Base-by-base conservation (phyloP, 2,113 vertebrate genomes). In the Apistogramma diplotaenia region DNA sequence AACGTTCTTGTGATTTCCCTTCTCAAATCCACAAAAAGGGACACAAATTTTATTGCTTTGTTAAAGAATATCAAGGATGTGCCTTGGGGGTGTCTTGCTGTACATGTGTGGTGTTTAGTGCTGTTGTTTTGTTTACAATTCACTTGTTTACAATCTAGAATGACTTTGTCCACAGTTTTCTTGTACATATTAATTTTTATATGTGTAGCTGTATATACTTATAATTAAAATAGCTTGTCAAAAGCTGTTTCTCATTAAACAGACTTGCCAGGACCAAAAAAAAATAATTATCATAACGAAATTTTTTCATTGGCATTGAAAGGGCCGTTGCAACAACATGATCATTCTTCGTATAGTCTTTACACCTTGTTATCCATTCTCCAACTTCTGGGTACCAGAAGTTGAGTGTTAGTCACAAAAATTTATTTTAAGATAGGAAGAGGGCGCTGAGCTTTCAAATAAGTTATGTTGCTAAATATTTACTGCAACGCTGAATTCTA, bases 141-240 rank as follows among this genome's bases (percentile, higher is more conserved):
- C 74, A 87, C 59, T 91, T 93, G 91, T 93, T 94, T 95, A 94
- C 91, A 92, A 79, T 88, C 81, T 81, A 89, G 82, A 87, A 88
- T 82, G 76, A 85, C 84, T 83, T 78, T 91, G 80, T 84, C 81
- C 83, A 89, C 86, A 89, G 87, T 89, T 60, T 35, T 90, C 82
- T 87, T 94, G 90, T 92, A 94, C 31, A 93, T 91, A 89, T 71
- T 81, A 23, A 80, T 85, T 92, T 94, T 94, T 90, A 83, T 92
- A 94, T 90, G 90, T 95, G 76, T 93, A 89, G 88, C 61, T 93
- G 87, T 92, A 90, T 79, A 93, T 91, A 93, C 78, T 85, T 92
- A 77, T 85, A 95, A 93, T 94, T 92, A 94, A 70, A 94, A 92
- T 75, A 60, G 51, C 82, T 89, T 89, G 81, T 65, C 75, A 89